These are phyloP conservation scores for Pachyrhynchus sulphureomaculatus DNA, from an alignment of 1,140 invertebrate species.

Conservation along the genomic window DNA sequence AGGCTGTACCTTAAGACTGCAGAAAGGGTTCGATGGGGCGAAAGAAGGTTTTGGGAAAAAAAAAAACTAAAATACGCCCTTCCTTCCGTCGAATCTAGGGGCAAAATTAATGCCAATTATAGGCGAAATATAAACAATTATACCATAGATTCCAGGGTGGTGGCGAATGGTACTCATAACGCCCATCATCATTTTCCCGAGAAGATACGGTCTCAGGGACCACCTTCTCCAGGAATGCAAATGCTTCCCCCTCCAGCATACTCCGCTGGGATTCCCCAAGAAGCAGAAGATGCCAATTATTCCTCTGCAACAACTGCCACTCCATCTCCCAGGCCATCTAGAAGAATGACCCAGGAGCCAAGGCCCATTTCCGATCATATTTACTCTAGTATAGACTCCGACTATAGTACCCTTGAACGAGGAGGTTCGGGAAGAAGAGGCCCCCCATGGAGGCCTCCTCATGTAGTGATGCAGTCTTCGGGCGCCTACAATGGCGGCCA, in stretches of 20 bases:
- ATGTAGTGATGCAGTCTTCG: conserved; percentile 47
- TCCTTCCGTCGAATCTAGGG: conserved; percentile 66
- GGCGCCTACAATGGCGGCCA: conserved; percentile 54
- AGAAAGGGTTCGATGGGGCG: conserved; percentile 80
- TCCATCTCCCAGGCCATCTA: conserved; percentile 61
- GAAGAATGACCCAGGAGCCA: conserved; percentile 58
- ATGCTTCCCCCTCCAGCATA: conserved; percentile 58
- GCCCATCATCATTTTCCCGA: conserved; percentile 55
- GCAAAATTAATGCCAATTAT: conserved; percentile 67
- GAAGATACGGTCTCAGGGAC: conserved; percentile 49
- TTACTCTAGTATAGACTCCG: conserved; percentile 84
- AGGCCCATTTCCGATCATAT: conserved; percentile 82
- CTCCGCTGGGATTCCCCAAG: conserved; percentile 51
- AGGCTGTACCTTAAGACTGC: conserved; percentile 84
- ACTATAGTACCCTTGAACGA: conserved; percentile 66
- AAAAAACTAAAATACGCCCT: conserved; percentile 85
- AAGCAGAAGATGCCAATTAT: conserved; percentile 62
- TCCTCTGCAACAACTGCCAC: conserved; percentile 64
- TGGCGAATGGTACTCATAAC: conserved; percentile 58
- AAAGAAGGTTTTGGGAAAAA: conserved; percentile 91
- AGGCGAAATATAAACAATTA: conserved; percentile 77
- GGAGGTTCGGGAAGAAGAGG: conserved; percentile 53
- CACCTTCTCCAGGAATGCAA: conserved; percentile 53
- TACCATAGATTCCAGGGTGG: conserved; percentile 65
- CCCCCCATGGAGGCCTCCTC: conserved; percentile 50